phyloP scores from a whole-genome alignment of 2,797 vertebrate species.

The Epinephelus malabaricus region DNA sequence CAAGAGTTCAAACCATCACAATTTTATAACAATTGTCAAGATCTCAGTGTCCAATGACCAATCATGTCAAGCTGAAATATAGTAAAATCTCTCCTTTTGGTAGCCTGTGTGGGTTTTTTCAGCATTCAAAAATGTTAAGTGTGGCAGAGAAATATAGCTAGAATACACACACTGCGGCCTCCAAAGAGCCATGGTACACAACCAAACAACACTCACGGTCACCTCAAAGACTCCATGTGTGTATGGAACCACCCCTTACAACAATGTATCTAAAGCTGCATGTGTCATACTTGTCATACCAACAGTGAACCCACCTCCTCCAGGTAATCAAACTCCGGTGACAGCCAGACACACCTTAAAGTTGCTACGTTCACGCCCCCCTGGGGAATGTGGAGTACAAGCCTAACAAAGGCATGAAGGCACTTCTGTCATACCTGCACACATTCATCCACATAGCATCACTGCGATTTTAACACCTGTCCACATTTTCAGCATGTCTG shows the following conservation, averaged over 20 bases:
- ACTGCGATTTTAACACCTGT: background rate
- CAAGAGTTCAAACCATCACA: no score
- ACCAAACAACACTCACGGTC: background rate
- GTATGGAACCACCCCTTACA: constrained; percentile 37
- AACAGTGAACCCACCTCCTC: constrained; percentile 31
- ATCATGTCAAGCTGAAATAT: background rate
- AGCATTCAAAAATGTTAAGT: background rate
- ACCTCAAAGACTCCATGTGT: background rate
- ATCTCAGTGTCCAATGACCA: background rate
- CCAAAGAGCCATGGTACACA: background rate
- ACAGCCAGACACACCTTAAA: constrained; percentile 66
- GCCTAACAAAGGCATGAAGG: constrained; percentile 26
- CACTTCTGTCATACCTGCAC: constrained; percentile 21
- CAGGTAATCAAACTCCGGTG: constrained; percentile 34
- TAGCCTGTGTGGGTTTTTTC: background rate
- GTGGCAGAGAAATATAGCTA: background rate
- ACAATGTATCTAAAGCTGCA: constrained; percentile 32
- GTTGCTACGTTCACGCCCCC: constrained; percentile 61
- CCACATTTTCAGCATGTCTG: background rate
- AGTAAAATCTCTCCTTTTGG: background rate
- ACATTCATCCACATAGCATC: constrained; percentile 15
- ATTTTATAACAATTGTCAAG: background rate
- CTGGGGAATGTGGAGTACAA: constrained; percentile 65
- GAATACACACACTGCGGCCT: background rate
- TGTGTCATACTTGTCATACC: constrained; percentile 66